Evolutionary conservation across 2,888 invertebrate species (phyloP), one percentile per base, ranked within the genome.

Genomic region (Amorpha juglandis): DNA sequence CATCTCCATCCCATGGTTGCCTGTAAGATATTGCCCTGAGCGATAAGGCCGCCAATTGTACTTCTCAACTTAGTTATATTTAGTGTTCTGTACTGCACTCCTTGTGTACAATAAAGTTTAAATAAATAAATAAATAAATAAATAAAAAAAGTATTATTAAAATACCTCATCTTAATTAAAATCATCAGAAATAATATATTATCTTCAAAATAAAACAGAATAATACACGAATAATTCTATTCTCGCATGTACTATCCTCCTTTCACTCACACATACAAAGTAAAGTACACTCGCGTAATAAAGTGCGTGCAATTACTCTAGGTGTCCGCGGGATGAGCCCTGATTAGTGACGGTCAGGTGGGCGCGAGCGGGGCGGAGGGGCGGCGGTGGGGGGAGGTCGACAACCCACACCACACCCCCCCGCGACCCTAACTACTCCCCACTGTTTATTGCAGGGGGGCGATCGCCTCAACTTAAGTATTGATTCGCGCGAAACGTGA

Each of bases 401-500:
- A 87, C 87, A 87, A 78, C 83, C 81, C 85, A 82, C 76, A 80
- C 78, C 77, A 58, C 42, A n/a, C 77, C 73, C 80, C 84, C 73
- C 73, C 77, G 72, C 79, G 72, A 74, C 84, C 89, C 88, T 79
- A 87, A 86, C 87, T 86, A 86, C 83, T 82, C 87, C 87, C 87
- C 86, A 85, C 87, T 87, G 89, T 89, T 89, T 90, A 90, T 89
- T 88, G 88, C 91, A 89, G 91, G 92, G 58, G 90, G 92, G 84
- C 89, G 90, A 91, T 91, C 91, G 92, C 91, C 92, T 91, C 82
- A 92, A 92, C 92, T 93, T 92, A 92, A 92, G 93, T 93, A 93
- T 93, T 93, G 93, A 93, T 93, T 93, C 93, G 92, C 92, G 91
- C 92, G 90, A 92, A 93, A 92, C 92, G 92, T 93, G 93, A 93